Base-by-base conservation (phyloP, 2,888 invertebrate species). In the Ectemnius lituratus region DNA sequence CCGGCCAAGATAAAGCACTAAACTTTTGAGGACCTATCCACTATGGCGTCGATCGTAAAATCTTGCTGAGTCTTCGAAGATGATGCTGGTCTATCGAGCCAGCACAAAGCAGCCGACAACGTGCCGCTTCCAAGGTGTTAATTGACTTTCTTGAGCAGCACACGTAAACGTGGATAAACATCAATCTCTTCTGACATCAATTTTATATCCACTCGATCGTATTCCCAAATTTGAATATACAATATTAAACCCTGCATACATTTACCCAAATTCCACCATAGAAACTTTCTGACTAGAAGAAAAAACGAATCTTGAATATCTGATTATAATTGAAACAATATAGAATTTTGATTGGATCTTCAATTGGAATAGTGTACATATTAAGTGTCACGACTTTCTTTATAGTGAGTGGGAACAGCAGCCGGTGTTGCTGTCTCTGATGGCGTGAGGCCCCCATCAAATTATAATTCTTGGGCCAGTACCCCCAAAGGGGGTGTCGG, bases 401-500 rank as follows among this genome's bases (percentile, higher is more conserved):
- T 0, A 37, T 11, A 11, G 37, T 4, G 37, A 37, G 37, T 37
- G 37, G 37, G 73, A 76, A 73, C 66, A 76, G 63, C 78, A 67
- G 70, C 74, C 73, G 70, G 70, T 52, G 79, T 67, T 69, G 74
- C 75, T 70, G 73, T 76, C 70, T 65, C 68, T 61, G 62, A 61
- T 70, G 57, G 59, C 62, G 74, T 69, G 77, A 66, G 75, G 70
- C 75, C 82, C 76, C 76, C 70, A 37, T 76, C 79, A 78, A 84
- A 84, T 86, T 82, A 82, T 80, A 84, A 85, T 86, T 81, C 84
- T 79, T 49, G 52, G 49, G 59, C 62, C 67, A 37, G 16, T 63
- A 63, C 60, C 64, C 63, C 74, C 63, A 57, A 52, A 23, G 60
- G 45, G 46, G 27, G 13, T 65, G 67, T 46, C 63, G 58, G 57